phyloP scores from a whole-genome alignment of 2,797 vertebrate genomes.

The Holocentrus rufus region DNA sequence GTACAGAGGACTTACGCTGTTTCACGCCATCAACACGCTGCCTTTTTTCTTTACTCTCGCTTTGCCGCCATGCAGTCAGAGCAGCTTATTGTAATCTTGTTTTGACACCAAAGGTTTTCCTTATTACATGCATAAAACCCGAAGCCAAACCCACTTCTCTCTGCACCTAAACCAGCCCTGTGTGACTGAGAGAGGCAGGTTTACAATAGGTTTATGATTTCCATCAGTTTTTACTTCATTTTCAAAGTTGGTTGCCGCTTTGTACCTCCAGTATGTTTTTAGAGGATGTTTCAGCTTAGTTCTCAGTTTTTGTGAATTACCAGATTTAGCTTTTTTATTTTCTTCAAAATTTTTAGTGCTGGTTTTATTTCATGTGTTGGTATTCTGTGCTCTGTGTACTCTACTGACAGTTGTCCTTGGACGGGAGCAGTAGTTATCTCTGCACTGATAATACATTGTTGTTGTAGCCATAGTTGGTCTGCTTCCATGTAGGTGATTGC shows the following conservation, averaged over 20 bases:
- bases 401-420: not conserved
- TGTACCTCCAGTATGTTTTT: too few relatives aligned
- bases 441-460: not conserved
- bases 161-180: not conserved
- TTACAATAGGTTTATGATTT: not conserved
- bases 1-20: conserved; percentile 46
- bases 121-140: not conserved
- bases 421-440: not conserved
- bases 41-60: conserved; percentile 13
- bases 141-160: not conserved
- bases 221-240: not conserved
- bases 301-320: too few relatives aligned
- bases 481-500: conserved; percentile 15
- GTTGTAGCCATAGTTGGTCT: not conserved
- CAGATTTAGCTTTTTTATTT: too few relatives aligned
- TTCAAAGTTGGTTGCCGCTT: not conserved
- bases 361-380: too few relatives aligned
- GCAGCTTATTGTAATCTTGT: conserved; percentile 9
- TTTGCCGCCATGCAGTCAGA: conserved; percentile 4
- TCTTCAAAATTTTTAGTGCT: too few relatives aligned
- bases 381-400: too few relatives aligned
- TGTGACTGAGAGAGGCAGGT: not conserved
- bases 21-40: not conserved
- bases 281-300: too few relatives aligned
- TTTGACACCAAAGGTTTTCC: conserved; percentile 32